Conservation (phyloP, 2,797 vertebrate species). For the Arvicola amphibius region DNA sequence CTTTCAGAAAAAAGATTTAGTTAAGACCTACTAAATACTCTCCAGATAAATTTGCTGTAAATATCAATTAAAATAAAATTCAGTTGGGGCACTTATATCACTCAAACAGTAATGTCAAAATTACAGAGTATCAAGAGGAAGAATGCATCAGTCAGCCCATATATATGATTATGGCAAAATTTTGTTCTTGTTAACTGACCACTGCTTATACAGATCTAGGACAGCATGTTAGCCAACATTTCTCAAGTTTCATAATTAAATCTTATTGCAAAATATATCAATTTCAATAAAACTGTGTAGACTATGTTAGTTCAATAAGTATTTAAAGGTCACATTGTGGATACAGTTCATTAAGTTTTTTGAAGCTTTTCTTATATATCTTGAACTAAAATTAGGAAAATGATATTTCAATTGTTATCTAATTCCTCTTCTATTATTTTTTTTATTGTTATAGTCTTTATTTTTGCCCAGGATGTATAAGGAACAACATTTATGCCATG, state of each 20-base stretch:
- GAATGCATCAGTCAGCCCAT: neutral
- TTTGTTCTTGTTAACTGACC: neutral
- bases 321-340: neutral
- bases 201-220: neutral
- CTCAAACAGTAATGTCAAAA: conserved; percentile 8
- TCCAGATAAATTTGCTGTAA: neutral
- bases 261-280: neutral
- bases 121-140: neutral
- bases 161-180: neutral
- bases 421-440: conserved; percentile 89
- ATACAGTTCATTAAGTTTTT: neutral
- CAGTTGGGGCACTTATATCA: neutral
- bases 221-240: neutral
- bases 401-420: conserved; percentile 94
- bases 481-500: neutral
- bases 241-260: neutral
- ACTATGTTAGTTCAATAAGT: neutral
- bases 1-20: neutral
- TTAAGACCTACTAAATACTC: neutral
- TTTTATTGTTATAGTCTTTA: neutral
- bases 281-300: neutral
- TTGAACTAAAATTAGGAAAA: neutral
- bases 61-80: neutral
- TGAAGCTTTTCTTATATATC: neutral
- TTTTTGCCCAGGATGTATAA: neutral